These are phyloP conservation scores for Perizoma affinitatum DNA, from an alignment of 2,888 invertebrate genomes.

Conservation along the genomic window DNA sequence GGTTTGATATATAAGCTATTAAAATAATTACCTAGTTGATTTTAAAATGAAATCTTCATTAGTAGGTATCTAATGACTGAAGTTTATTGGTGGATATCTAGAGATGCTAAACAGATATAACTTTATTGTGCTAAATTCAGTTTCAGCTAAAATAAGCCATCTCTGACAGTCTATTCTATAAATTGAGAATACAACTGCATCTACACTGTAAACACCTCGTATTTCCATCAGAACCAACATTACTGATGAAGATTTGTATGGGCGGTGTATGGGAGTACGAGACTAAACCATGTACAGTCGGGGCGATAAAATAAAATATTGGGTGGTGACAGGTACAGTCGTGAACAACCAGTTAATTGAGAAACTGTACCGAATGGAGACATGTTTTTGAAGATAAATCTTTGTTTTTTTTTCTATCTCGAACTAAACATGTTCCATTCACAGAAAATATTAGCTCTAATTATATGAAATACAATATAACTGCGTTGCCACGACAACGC, in stretches of 20 bases:
- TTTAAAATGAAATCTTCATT: too few relatives aligned
- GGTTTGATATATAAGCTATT: too few relatives aligned
- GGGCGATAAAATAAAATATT: conserved; percentile 19
- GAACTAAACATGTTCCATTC: too few relatives aligned
- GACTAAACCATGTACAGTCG: conserved; percentile 7
- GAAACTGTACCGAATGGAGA: neutral
- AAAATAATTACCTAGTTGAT: too few relatives aligned
- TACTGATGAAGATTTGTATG: conserved; percentile 10
- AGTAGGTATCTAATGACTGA: too few relatives aligned
- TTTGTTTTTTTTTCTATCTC: too few relatives aligned
- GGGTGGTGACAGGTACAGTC: conserved; percentile 16
- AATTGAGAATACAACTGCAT: conserved; percentile 19
- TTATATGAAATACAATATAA: too few relatives aligned
- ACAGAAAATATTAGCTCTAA: too few relatives aligned
- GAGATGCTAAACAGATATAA: too few relatives aligned
- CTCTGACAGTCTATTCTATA: conserved; percentile 11
- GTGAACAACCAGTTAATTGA: conserved; percentile 2
- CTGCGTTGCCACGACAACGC: too few relatives aligned
- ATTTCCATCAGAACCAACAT: conserved; percentile 16
- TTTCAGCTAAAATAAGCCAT: conserved; percentile 16
- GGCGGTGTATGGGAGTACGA: too few relatives aligned
- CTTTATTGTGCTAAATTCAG: neutral
- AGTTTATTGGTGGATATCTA: too few relatives aligned
- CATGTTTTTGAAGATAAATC: neutral
- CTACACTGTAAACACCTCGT: conserved; percentile 22